Base-by-base conservation (phyloP, 1,140 invertebrate species). In the Drosophila sechellia region DNA sequence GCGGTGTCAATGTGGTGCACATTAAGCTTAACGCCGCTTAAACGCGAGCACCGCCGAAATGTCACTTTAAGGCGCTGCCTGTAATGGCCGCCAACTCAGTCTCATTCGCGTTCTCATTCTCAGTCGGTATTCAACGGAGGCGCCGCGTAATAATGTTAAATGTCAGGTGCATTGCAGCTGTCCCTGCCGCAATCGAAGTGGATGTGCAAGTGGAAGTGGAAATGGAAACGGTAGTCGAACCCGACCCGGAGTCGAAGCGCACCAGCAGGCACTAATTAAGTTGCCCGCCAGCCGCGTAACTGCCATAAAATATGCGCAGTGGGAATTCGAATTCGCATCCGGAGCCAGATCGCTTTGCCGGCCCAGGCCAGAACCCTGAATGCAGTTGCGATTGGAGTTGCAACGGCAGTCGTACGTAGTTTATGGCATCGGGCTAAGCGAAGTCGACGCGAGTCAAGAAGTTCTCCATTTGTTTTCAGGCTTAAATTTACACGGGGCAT, bases 141-240 rank as follows among this genome's bases (percentile, higher is more conserved):
- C 49, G 81, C 75, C 74, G 81, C 75, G 83, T 76, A 86, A 86
- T 86, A 87, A 87, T 86, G 79, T 86, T 87, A 87, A 86, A 86
- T 86, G 79, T 87, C 83, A 87, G 81, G 81, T 87, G 79, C 81
- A 86, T 58, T 86, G 81, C 83, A 86, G 70, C 83, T 80, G 81
- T 71, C 66, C 65, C 52, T 40, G 64, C 43, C 65, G 68, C 52
- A 70, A 71, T 71, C 68, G 68, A 70, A 56, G 52, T 57, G 50
- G 64, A 69, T 39, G 39, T 40, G 65, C 11, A 25, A 37, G 39
- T 15, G 65, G 46, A 22, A 37, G 25, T 50, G 64, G 17, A 6
- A 15, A 17, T 42, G 39, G 39, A n/a, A 6, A 15, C 8, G 40
- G 5, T 4, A 64, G 59, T 59, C 20, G 45, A 50, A 40, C 12